A percentile compares a stretch with the other conserved stretches of the same genome.
phyloP scores from a whole-genome alignment of 2,888 invertebrate species.

The Aphodius granarius region DNA sequence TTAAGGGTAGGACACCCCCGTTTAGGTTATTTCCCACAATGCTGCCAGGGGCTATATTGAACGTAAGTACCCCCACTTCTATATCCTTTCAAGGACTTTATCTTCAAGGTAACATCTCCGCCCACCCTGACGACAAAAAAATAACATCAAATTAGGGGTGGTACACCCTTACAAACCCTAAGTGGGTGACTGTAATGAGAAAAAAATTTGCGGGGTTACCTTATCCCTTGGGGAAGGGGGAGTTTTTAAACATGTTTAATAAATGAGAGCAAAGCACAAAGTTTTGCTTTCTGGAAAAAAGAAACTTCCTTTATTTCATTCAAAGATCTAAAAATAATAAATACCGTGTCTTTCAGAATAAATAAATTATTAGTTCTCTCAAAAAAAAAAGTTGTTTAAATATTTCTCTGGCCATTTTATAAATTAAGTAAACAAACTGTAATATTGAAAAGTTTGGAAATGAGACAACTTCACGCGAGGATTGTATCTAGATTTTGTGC shows the following conservation, averaged over 20 bases:
- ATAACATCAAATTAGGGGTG: neutral
- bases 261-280: no score
- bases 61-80: slow-evolving; percentile 63
- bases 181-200: neutral
- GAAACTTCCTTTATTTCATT: no score
- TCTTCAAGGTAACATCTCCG: neutral
- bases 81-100: neutral
- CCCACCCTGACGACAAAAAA: neutral
- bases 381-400: no score
- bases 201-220: neutral
- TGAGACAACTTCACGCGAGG: no score
- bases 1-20: slow-evolving; percentile 75
- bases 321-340: no score
- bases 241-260: neutral
- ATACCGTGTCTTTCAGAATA: no score
- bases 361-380: no score
- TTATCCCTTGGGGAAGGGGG: neutral
- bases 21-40: slow-evolving; percentile 65
- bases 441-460: no score
- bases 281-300: no score
- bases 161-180: neutral
- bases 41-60: slow-evolving; percentile 69
- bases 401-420: no score
- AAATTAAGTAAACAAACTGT: no score
- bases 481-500: no score